A percentile compares a stretch with the other conserved stretches of the same genome.
Conservation (phyloP, 2,113 vertebrate genomes). For the Tragelaphus imberbis region DNA sequence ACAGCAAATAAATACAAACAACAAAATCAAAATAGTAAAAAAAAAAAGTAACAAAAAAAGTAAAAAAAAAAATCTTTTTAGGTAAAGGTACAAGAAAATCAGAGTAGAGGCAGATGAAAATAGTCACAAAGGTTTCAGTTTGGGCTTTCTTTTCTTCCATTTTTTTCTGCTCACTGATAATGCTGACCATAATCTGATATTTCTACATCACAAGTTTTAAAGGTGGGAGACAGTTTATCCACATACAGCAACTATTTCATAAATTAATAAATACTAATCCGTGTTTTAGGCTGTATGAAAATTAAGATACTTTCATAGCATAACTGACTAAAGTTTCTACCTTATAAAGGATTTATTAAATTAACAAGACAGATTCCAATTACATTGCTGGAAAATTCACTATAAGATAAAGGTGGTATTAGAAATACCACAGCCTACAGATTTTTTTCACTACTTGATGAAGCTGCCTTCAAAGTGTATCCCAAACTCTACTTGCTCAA, state of each 20-base stretch:
- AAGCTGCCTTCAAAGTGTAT: not conserved
- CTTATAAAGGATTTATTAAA: not conserved
- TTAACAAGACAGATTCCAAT: not conserved
- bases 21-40: not conserved
- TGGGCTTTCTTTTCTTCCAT: not conserved
- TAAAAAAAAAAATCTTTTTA: not conserved
- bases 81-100: not conserved
- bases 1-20: not conserved
- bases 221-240: not conserved
- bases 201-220: not conserved
- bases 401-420: not conserved
- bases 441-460: not conserved
- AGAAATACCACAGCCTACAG: not conserved
- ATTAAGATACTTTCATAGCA: not conserved
- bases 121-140: not conserved
- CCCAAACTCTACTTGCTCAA: not conserved
- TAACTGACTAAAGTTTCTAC: not conserved
- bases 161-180: constrained; percentile 6
- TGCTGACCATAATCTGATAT: not conserved
- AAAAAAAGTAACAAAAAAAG: not conserved
- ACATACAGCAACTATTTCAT: not conserved
- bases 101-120: not conserved
- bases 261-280: not conserved
- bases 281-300: not conserved
- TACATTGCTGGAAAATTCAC: constrained; percentile 14